These are phyloP conservation scores for Danionella cerebrum DNA, from an alignment of 2,113 vertebrate genomes.

Conservation along the genomic window DNA sequence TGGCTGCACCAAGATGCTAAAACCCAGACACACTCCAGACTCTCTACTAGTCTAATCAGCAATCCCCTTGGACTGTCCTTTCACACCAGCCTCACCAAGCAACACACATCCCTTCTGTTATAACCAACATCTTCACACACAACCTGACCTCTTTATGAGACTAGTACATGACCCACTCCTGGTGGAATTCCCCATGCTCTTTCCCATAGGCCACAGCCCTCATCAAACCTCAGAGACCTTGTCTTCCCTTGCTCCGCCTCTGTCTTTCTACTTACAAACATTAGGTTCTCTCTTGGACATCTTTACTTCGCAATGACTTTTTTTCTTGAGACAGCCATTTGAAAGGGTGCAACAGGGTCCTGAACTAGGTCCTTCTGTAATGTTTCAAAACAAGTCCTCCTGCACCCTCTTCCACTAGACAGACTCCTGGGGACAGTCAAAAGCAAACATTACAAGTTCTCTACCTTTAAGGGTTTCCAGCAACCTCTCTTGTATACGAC, in stretches of 20 bases:
- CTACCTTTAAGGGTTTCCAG: not conserved
- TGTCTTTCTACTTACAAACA: not conserved
- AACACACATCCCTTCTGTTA: not conserved
- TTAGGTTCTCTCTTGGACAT: not conserved
- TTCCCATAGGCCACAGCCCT: not conserved
- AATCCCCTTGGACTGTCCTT: slow-evolving; percentile 21
- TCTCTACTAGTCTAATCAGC: slow-evolving; percentile 12
- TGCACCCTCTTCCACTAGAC: not conserved
- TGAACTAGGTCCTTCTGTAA: not conserved
- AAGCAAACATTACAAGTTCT: not conserved
- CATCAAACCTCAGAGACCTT: not conserved
- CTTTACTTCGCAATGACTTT: not conserved
- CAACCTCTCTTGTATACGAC: too few relatives aligned
- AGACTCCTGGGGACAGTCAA: not conserved
- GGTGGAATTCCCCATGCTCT: not conserved
- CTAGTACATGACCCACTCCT: not conserved
- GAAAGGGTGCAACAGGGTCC: not conserved
- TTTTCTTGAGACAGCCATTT: not conserved
- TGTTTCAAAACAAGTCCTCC: not conserved
- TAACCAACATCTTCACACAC: not conserved
- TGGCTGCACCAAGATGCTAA: not conserved
- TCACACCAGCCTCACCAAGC: not conserved
- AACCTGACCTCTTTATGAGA: slow-evolving; percentile 8
- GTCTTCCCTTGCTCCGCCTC: not conserved
- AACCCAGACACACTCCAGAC: slow-evolving; percentile 11